phyloP scores from a whole-genome alignment of 2,888 invertebrate species.

The Rhimphoctona megacephalus region DNA sequence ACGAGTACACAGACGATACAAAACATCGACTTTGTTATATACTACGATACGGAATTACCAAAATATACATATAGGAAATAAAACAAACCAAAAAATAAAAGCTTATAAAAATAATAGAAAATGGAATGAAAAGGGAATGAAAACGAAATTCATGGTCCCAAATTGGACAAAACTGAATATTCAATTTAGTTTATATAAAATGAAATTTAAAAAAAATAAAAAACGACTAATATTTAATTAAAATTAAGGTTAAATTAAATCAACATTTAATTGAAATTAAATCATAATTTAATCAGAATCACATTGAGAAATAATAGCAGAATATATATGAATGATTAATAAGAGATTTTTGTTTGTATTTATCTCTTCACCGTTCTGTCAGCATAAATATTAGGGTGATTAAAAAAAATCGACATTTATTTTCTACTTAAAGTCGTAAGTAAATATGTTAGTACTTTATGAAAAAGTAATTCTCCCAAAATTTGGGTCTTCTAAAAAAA shows the following conservation, averaged over 20 bases:
- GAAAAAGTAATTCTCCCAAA: too few species aligned
- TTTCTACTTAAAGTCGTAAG: too few species aligned
- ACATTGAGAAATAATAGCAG: neutral
- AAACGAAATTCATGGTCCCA: neutral
- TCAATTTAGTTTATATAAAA: neutral
- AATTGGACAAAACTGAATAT: neutral
- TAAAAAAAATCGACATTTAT: too few species aligned
- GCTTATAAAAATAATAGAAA: neutral
- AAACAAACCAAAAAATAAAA: neutral
- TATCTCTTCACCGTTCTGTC: too few species aligned
- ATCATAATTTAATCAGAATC: neutral
- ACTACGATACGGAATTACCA: neutral
- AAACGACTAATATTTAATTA: neutral
- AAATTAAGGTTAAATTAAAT: neutral
- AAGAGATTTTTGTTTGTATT: too few species aligned
- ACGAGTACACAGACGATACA: constrained; percentile 36
- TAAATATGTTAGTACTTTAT: too few species aligned
- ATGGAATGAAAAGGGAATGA: neutral
- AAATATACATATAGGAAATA: neutral
- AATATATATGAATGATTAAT: neutral
- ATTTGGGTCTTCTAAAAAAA: too few species aligned
- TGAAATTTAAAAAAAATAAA: neutral
- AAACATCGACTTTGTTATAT: neutral
- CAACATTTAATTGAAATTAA: neutral
- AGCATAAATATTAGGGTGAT: too few species aligned